These are phyloP conservation scores for Tringa solitaria DNA, from an alignment of 2,113 vertebrate species.

Conservation along the genomic window DNA sequence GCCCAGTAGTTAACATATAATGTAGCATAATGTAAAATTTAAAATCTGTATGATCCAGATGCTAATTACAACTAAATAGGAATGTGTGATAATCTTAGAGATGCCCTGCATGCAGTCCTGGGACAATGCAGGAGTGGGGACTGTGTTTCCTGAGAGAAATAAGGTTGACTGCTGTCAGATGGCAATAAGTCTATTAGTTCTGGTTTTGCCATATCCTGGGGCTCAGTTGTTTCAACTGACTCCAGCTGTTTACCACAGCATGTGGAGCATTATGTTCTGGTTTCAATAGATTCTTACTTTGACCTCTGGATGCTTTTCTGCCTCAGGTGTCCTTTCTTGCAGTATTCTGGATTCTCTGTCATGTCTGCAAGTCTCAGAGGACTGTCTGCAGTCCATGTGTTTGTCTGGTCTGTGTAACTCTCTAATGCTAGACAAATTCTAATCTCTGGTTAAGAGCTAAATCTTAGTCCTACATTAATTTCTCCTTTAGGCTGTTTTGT, in stretches of 20 bases:
- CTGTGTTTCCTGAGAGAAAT: not conserved
- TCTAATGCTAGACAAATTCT: not conserved
- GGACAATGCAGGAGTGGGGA: not conserved
- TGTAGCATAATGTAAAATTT: not conserved
- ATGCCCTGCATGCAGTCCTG: not conserved
- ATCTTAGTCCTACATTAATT: not conserved
- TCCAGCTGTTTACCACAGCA: slow-evolving; percentile 51
- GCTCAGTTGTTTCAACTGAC: slow-evolving; percentile 40
- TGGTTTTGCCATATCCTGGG: slow-evolving; percentile 34
- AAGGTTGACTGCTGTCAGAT: not conserved
- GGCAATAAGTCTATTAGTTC: not conserved
- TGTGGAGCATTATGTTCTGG: not conserved
- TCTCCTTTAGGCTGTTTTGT: slow-evolving; percentile 6
- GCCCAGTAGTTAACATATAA: not conserved
- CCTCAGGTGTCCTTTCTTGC: slow-evolving; percentile 29
- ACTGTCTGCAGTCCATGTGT: not conserved
- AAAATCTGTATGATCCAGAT: not conserved
- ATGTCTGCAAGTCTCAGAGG: not conserved
- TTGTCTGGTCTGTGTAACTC: not conserved
- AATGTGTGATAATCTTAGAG: not conserved
- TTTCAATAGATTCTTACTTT: slow-evolving; percentile 2
- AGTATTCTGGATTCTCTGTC: not conserved
- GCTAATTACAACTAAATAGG: not conserved
- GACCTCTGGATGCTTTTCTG: slow-evolving; percentile 31
- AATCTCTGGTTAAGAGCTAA: not conserved